phyloP scores from a whole-genome alignment of 1,140 invertebrate species.

The Bradysia coprophila region DNA sequence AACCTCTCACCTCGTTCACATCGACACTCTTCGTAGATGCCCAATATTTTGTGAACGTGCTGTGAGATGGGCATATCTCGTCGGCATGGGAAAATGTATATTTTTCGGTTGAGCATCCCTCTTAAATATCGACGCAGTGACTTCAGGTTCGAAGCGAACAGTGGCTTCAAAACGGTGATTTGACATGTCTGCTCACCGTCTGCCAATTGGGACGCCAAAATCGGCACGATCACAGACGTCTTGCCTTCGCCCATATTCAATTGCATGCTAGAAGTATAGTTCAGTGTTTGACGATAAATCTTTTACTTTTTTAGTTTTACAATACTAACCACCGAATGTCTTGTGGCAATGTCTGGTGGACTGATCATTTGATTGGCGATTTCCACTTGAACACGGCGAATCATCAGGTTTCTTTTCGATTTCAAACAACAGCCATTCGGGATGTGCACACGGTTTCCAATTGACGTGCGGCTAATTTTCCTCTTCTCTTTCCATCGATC shows the following conservation, averaged over 20 bases:
- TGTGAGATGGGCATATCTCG: neutral
- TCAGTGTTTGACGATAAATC: too few species aligned
- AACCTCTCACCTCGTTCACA: neutral
- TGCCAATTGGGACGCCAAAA: neutral
- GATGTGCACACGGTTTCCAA: neutral
- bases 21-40: neutral
- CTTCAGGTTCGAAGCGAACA: neutral
- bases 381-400: too few species aligned
- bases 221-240: neutral
- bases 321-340: neutral
- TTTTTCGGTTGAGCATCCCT: neutral
- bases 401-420: neutral
- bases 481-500: neutral
- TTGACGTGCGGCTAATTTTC: neutral
- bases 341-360: neutral
- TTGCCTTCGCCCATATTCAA: neutral
- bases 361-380: neutral
- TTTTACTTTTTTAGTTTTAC: too few species aligned
- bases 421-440: neutral
- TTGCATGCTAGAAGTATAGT: too few species aligned
- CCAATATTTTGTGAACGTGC: neutral
- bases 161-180: neutral
- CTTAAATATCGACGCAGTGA: neutral
- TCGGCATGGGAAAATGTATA: neutral
- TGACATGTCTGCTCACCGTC: neutral